A percentile compares a stretch with the other conserved stretches of the same genome.
phyloP scores from a whole-genome alignment of 2,797 vertebrate genomes.

The Coilia nasus region DNA sequence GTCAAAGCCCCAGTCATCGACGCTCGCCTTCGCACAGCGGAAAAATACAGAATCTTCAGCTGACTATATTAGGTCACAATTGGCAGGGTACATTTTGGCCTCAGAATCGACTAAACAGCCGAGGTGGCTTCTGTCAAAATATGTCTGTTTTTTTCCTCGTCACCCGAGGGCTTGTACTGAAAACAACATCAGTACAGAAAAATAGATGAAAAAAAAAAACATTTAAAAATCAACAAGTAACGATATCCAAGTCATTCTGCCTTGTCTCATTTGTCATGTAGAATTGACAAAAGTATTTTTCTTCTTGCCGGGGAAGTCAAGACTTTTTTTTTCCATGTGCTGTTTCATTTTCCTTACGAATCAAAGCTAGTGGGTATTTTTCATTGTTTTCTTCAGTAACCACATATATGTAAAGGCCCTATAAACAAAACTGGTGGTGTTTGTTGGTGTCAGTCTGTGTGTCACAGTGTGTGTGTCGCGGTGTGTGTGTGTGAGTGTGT shows the following conservation, averaged over 20 bases:
- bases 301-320: conserved; percentile 20
- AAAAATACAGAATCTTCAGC: neutral
- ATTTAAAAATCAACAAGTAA: neutral
- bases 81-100: neutral
- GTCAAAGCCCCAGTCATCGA: neutral
- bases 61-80: neutral
- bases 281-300: conserved; percentile 16
- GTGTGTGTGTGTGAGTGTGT: neutral
- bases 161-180: neutral
- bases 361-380: neutral
- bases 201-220: neutral
- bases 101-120: neutral
- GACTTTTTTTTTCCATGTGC: conserved; percentile 14
- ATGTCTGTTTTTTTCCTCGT: neutral
- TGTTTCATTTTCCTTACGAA: neutral
- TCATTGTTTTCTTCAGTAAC: neutral
- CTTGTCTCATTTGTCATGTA: conserved; percentile 58
- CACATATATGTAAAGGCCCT: neutral
- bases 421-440: conserved; percentile 3
- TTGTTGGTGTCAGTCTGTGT: neutral
- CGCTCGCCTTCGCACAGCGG: neutral
- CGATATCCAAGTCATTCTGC: conserved; percentile 75
- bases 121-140: neutral
- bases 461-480: neutral
- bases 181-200: neutral